These are phyloP conservation scores for Drosophila watanabei DNA, from an alignment of 1,140 invertebrate genomes.

Conservation along the genomic window DNA sequence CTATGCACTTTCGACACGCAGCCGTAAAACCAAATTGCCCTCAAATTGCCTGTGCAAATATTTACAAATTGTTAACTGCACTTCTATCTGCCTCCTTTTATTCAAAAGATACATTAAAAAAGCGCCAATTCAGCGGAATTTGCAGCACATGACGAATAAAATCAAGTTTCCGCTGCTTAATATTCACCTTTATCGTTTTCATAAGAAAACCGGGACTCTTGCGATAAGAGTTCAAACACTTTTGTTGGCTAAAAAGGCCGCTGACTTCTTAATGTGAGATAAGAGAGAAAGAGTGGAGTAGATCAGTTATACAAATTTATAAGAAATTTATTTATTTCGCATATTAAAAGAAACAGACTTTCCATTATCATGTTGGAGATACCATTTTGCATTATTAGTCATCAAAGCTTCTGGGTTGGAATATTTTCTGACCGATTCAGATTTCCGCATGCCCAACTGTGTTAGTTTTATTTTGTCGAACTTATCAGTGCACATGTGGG, in stretches of 20 bases:
- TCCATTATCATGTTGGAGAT: neutral
- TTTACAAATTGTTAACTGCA: slow-evolving; percentile 39
- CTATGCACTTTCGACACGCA: slow-evolving; percentile 34
- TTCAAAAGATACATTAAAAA: neutral
- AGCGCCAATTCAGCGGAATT: neutral
- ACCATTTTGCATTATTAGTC: neutral
- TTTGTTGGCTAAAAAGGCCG: neutral
- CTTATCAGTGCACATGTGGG: too few species aligned
- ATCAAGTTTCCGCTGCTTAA: too few species aligned
- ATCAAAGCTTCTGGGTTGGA: neutral
- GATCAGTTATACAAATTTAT: neutral
- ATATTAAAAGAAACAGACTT: neutral
- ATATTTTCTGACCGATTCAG: neutral
- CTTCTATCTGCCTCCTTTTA: neutral
- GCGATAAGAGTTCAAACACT: neutral
- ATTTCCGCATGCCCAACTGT: neutral
- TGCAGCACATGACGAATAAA: slow-evolving; percentile 2
- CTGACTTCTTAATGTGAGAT: neutral
- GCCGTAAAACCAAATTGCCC: slow-evolving; percentile 18
- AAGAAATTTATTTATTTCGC: neutral
- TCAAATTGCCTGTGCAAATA: slow-evolving; percentile 46
- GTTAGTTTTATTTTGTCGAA: neutral
- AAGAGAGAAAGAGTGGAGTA: neutral
- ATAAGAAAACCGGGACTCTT: neutral
- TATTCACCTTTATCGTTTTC: neutral